Base-by-base conservation (phyloP, 2,113 vertebrate species). In the Campylorhamphus procurvoides region DNA sequence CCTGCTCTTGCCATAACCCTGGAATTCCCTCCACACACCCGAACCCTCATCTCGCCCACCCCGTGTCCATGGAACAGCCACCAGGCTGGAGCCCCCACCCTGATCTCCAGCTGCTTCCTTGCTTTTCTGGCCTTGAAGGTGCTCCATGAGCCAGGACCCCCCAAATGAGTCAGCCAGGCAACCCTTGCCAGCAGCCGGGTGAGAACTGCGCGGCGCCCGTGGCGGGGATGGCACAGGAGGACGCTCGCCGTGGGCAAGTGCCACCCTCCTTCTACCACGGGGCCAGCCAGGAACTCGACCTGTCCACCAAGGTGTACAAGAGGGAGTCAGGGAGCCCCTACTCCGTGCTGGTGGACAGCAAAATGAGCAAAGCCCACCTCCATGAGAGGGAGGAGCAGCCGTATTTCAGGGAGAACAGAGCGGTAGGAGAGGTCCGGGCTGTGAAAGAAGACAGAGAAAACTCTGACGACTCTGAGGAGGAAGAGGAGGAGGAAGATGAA, bases 191-290 rank as follows among this genome's bases (percentile, higher is more conserved):
- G 95, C 98, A 98, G 95, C 97, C 98, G 96, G 98, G 98, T 92
- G 99, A 99, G 94, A 98, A 98, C 97, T 97, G 98, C 91, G 95
- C 98, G 29, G 84, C 96, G n/a, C 98, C 98, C 35, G 98, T 96
- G 92, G 98, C 98, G 83, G 98, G 98, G 74, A 99, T 99, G 99
- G 99, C 99, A 20, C 99, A 99, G 94, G 99, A 99, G 91, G 99
- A 99, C 47, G 97, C 97, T 79, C 98, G 97, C 44, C 98, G 98
- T 86, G 97, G 97, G 24, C 98, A 98, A 31, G 98, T 98, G 94
- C 97, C 99, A 79, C 98, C 99, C 79, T 94, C 98, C 39, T 98
- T 98, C 88, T 99, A 98, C 95, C 98, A 99, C 91, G 97, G 98
- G 96, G 78, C 98, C 91, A 97, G 97, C 97, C 98, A 99, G 83